phyloP scores from a whole-genome alignment of 2,797 vertebrate genomes.

The Hemitrygon akajei region DNA sequence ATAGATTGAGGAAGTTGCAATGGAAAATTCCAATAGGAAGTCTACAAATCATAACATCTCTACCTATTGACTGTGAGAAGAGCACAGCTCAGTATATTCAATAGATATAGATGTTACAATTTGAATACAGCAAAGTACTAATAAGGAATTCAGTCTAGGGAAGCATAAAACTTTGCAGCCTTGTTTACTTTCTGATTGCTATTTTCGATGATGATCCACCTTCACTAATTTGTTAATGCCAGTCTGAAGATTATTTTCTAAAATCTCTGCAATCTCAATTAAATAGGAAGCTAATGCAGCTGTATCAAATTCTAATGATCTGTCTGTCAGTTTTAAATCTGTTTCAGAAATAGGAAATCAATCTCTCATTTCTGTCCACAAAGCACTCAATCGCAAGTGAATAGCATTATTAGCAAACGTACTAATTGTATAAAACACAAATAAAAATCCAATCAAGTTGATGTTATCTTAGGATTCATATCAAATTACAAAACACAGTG shows the following conservation, averaged over 20 bases:
- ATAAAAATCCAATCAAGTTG: not conserved
- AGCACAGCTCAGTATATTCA: not conserved
- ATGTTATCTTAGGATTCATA: not conserved
- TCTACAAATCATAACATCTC: not conserved
- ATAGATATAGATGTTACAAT: not conserved
- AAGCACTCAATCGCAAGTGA: not conserved
- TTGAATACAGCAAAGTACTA: not conserved
- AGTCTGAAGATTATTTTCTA: not conserved
- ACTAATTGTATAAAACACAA: not conserved
- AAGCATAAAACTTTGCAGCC: not conserved
- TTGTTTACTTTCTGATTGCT: not conserved
- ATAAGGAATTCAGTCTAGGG: not conserved
- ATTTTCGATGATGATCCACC: not conserved
- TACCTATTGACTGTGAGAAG: no score
- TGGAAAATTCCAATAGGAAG: not conserved
- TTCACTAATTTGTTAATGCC: not conserved
- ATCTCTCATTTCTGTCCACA: not conserved
- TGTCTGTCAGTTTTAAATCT: not conserved
- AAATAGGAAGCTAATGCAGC: not conserved
- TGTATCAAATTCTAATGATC: slow-evolving; percentile 19
- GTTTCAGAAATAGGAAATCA: slow-evolving; percentile 15
- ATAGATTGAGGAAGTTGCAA: not conserved
- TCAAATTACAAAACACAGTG: not conserved
- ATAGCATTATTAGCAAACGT: not conserved
- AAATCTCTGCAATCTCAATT: slow-evolving; percentile 18